Base-by-base conservation (phyloP, 2,113 vertebrate species). In the Aegotheles bennettii region DNA sequence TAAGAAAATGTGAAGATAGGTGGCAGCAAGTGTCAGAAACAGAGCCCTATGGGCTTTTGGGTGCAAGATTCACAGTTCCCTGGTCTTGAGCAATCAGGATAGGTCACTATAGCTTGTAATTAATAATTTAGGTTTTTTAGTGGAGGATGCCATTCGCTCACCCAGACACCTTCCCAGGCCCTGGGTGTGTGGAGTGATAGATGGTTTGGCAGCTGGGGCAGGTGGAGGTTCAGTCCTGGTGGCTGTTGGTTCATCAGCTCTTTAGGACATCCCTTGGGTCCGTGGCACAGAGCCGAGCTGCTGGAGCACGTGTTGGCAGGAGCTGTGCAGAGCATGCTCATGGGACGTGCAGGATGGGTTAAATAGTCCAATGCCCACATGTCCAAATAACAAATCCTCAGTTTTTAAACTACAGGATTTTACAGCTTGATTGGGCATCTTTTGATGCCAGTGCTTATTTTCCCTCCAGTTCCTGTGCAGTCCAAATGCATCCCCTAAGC, bases 181-280 rank as follows among this genome's bases (percentile, higher is more conserved):
- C 16, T 10, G 1, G 2, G 29, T 18, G 15, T 0, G 6, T 3
- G 8, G 31, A 16, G 8, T 5, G 5, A 8, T 3, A 8, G n/a
- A 13, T 20, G 16, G 5, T 16, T 70, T n/a, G 17, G 29, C 15
- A 15, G 42, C 42, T 42, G 48, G 48, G 48, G 47, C 19, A 40
- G 35, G 28, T 3, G 18, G 38, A 48, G 36, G 23, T 25, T 47
- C 53, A 63, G 29, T n/a, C 25, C 9, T 13, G 10, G 26, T 5
- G n/a, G 23, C 3, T 50, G 16, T 6, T 48, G 13, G 11, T 45
- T 50, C 33, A 6, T 11, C 36, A 11, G 12, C 11, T 31, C 48
- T 26, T 21, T 16, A 17, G 45, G 12, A 6, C 20, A 24, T 19
- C 23, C 45, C 9, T 10, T 26, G 24, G 50, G 20, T 6, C n/a